Evolutionary conservation across 2,888 invertebrate species (phyloP).

Genomic region (Strigamia crassipes): DNA sequence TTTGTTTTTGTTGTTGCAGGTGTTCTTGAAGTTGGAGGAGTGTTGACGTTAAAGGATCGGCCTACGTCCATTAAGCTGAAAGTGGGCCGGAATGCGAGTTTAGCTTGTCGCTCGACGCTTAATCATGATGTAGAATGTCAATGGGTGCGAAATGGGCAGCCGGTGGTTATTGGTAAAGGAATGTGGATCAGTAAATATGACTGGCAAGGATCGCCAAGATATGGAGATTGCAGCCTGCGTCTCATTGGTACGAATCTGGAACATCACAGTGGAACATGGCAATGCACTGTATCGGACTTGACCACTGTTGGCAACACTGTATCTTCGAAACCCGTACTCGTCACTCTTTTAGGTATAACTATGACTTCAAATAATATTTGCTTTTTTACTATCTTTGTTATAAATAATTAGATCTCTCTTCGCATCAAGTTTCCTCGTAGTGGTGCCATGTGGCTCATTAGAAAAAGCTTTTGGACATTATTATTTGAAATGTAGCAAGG

Average conservation of each 20-base stretch:
- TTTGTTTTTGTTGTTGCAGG: neutral
- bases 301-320: constrained; percentile 34
- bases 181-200: constrained; percentile 45
- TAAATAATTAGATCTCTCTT: no score
- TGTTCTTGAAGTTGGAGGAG: neutral
- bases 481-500: no score
- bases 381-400: no score
- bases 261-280: constrained; percentile 45
- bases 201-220: constrained; percentile 28
- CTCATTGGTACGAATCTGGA: constrained; percentile 23
- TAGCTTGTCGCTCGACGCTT: constrained; percentile 39
- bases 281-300: constrained; percentile 45
- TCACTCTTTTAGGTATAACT: constrained; percentile 42
- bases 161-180: constrained; percentile 44
- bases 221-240: constrained; percentile 44
- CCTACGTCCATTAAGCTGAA: constrained; percentile 25
- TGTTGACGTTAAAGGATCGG: neutral
- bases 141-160: constrained; percentile 46
- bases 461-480: no score
- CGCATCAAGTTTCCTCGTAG: no score
- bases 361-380: no score
- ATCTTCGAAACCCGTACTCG: constrained; percentile 35
- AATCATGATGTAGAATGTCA: constrained; percentile 41
- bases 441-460: no score
- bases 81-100: constrained; percentile 27